A percentile compares a stretch with the other conserved stretches of the same genome.
Conservation (phyloP, 2,797 vertebrate species). For the Bradypodion pumilum region DNA sequence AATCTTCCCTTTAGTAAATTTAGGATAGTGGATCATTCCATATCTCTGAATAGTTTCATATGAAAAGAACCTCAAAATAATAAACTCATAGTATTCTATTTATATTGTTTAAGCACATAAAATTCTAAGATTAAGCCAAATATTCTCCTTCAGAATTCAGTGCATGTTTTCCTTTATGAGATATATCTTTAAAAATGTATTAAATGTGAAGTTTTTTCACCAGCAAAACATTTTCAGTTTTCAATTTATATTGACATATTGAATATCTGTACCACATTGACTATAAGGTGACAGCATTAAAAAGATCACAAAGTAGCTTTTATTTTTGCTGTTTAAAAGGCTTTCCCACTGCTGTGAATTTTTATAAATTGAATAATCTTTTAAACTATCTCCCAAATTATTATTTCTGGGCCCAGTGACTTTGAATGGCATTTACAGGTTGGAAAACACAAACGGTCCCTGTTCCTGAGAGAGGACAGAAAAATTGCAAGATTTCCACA, state of each 20-base stretch:
- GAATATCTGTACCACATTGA: constrained; percentile 11
- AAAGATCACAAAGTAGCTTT: not conserved
- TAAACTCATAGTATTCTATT: not conserved
- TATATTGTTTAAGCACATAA: not conserved
- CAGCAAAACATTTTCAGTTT: constrained; percentile 21
- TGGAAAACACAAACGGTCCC: constrained; percentile 42
- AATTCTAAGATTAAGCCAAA: constrained; percentile 15
- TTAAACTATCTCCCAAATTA: constrained; percentile 26
- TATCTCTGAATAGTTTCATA: not conserved
- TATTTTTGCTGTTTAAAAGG: not conserved
- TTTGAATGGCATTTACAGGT: constrained; percentile 50
- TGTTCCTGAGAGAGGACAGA: constrained; percentile 35
- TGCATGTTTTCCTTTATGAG: not conserved
- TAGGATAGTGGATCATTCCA: not conserved
- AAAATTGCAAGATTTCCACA: constrained; percentile 10
- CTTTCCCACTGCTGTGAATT: constrained; percentile 37
- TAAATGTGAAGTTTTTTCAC: constrained; percentile 23
- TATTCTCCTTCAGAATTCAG: not conserved
- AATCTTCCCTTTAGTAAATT: not conserved
- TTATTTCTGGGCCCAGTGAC: constrained; percentile 37
- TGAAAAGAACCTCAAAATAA: not conserved
- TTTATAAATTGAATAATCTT: constrained; percentile 48
- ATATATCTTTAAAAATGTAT: constrained; percentile 25
- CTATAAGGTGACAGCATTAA: constrained; percentile 19
- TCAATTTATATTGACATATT: constrained; percentile 21